Conservation (phyloP, 2,113 vertebrate genomes). For the Damaliscus lunatus region DNA sequence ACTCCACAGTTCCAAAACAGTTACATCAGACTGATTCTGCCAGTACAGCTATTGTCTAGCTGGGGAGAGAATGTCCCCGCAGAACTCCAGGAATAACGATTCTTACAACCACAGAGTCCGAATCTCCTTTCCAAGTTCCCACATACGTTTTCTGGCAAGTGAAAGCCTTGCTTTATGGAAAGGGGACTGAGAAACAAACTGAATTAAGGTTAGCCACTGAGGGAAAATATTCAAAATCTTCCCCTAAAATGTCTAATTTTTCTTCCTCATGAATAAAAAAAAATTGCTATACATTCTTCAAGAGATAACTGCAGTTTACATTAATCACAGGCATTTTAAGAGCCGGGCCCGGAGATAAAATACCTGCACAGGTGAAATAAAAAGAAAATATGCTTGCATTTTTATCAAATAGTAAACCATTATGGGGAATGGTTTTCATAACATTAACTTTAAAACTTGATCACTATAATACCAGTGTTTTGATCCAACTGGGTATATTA, state of each 20-base stretch:
- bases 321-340: neutral
- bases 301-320: neutral
- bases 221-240: neutral
- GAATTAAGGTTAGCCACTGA: neutral
- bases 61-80: neutral
- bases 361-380: neutral
- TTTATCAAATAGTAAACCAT: neutral
- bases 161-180: neutral
- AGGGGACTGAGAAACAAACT: neutral
- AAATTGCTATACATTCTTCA: neutral
- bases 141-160: neutral
- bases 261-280: neutral
- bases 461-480: neutral
- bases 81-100: neutral
- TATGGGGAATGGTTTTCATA: neutral
- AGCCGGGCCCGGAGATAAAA: neutral
- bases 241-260: neutral
- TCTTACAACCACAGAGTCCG: neutral
- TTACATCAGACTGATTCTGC: neutral
- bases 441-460: neutral
- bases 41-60: neutral
- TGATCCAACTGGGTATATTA: neutral
- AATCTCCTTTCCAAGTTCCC: neutral
- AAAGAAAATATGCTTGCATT: neutral
- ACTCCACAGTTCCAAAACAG: neutral